Conservation (phyloP, 2,888 invertebrate genomes). For the Eucriotettix oculatus region DNA sequence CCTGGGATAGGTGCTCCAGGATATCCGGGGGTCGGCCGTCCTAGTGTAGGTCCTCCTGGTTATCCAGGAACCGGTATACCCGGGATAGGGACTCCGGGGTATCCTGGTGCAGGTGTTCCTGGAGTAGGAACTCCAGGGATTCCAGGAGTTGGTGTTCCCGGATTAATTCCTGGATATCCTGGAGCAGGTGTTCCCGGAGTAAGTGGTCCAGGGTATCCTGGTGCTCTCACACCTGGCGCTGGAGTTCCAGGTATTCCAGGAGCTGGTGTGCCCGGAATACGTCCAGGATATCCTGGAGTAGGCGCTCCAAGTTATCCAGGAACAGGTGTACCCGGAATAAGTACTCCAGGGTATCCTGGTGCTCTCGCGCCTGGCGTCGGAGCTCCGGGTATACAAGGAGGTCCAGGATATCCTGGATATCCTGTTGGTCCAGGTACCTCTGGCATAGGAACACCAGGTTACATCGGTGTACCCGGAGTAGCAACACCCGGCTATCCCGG, state of each 20-base stretch:
- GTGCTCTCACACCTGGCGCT: neutral
- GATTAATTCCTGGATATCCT: neutral
- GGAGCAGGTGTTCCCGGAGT: neutral
- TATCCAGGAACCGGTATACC: conserved; percentile 4
- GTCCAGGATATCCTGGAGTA: neutral
- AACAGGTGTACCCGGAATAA: conserved; percentile 3
- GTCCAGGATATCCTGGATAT: conserved; percentile 2
- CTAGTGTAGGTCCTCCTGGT: neutral
- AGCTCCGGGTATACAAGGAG: neutral
- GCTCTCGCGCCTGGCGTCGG: neutral
- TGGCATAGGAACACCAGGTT: neutral
- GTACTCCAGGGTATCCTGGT: conserved; percentile 1
- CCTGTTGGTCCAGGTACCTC: neutral
- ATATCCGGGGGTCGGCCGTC: conserved; percentile 3
- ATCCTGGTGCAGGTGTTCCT: neutral
- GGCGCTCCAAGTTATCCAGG: conserved; percentile 1
- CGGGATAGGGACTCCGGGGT: conserved; percentile 1
- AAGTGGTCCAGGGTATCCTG: neutral
- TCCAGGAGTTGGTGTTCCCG: conserved; percentile 1
- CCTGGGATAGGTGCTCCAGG: neutral
- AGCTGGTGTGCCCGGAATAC: conserved; percentile 1
- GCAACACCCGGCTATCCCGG: conserved; percentile 2
- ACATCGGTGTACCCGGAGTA: conserved; percentile 1
- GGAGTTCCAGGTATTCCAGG: conserved; percentile 1
- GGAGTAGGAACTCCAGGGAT: conserved; percentile 11